phyloP scores from a whole-genome alignment of 2,797 vertebrate species.

The Peromyscus nudipes region DNA sequence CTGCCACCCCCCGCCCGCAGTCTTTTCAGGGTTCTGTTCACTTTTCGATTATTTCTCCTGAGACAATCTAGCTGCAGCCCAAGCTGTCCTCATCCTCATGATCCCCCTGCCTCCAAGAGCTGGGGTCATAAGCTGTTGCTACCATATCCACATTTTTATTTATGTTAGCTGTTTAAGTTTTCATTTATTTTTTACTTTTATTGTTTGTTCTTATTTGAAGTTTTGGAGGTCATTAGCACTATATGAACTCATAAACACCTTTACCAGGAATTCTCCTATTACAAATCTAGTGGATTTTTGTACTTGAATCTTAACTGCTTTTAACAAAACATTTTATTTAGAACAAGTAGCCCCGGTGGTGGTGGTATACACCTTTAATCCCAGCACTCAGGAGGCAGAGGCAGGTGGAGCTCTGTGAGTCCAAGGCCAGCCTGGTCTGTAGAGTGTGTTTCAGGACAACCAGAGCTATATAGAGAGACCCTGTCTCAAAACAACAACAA shows the following conservation, averaged over 20 bases:
- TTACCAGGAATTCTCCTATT: background rate
- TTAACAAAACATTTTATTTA: background rate
- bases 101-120: too few species aligned
- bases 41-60: too few species aligned
- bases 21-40: too few species aligned
- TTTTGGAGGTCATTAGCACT: background rate
- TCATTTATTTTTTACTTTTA: background rate
- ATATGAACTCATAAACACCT: background rate
- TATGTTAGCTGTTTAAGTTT: background rate
- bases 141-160: background rate
- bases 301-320: background rate
- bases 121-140: background rate
- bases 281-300: background rate
- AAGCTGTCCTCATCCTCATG: too few species aligned
- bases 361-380: background rate
- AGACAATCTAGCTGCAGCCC: too few species aligned
- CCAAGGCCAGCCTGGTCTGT: too few species aligned
- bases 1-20: too few species aligned
- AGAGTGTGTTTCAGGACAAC: too few species aligned
- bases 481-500: too few species aligned
- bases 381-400: too few species aligned
- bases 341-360: background rate
- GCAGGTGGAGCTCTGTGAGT: too few species aligned
- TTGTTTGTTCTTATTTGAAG: background rate
- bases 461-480: too few species aligned